These are phyloP conservation scores for Dryas iulia DNA, from an alignment of 1,140 invertebrate genomes.

Conservation along the genomic window DNA sequence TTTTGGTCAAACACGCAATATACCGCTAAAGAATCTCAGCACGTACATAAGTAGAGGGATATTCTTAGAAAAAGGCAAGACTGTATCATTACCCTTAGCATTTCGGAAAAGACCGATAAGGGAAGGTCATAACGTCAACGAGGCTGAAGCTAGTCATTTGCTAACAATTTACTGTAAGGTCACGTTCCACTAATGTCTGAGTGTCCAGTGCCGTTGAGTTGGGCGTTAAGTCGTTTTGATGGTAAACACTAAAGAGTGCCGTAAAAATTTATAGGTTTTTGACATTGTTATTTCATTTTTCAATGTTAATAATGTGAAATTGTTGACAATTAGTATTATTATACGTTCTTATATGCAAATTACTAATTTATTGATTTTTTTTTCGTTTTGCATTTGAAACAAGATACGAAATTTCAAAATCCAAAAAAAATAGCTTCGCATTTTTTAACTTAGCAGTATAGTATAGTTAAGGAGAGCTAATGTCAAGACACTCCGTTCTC, in stretches of 20 bases:
- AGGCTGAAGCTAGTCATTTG: conserved; percentile 20
- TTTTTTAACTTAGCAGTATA: no score
- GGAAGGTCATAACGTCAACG: conserved; percentile 28
- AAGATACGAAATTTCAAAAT: no score
- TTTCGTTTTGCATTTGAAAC: no score
- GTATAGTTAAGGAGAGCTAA: no score
- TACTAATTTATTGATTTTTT: no score
- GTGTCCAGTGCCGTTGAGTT: conserved; percentile 9
- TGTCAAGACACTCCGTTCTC: no score
- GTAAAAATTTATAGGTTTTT: conserved; percentile 3
- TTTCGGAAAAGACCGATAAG: conserved; percentile 28
- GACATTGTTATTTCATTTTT: background rate
- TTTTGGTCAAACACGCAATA: conserved; percentile 17
- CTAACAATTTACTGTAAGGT: conserved; percentile 28
- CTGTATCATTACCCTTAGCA: conserved; percentile 24
- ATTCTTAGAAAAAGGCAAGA: conserved; percentile 11
- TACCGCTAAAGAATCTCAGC: conserved; percentile 25
- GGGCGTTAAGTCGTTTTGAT: conserved; percentile 11
- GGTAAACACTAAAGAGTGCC: conserved; percentile 3
- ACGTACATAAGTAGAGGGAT: conserved; percentile 17
- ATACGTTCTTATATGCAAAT: no score
- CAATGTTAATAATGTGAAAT: no score
- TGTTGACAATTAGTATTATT: no score
- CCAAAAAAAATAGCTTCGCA: no score
- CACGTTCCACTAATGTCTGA: conserved; percentile 26